Conservation (phyloP, 2,113 vertebrate species). For the Jaculus jaculus region DNA sequence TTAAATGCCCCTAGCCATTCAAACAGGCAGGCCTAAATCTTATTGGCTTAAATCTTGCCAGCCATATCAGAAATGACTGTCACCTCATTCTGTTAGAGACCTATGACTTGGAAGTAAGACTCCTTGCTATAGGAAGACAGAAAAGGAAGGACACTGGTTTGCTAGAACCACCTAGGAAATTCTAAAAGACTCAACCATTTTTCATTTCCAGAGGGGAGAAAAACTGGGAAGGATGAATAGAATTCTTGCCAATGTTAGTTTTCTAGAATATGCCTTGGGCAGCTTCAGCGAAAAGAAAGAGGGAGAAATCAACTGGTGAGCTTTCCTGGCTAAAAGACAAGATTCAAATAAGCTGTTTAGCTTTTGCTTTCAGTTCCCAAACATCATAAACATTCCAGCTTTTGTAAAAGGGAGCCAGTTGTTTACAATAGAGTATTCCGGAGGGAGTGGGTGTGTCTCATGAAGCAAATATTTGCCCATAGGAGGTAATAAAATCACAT, state of each 20-base stretch:
- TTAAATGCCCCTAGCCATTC: neutral
- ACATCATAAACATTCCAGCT: constrained; percentile 75
- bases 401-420: constrained; percentile 69
- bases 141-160: neutral
- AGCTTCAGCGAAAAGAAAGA: constrained; percentile 22
- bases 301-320: constrained; percentile 34
- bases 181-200: constrained; percentile 5
- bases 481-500: constrained; percentile 76
- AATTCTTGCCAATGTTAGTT: constrained; percentile 61
- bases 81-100: neutral
- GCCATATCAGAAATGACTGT: neutral
- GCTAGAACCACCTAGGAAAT: neutral
- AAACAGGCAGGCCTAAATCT: neutral
- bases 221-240: constrained; percentile 31
- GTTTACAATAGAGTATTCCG: constrained; percentile 74
- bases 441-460: constrained; percentile 66
- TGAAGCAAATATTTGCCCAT: constrained; percentile 75
- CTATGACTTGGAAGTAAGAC: neutral
- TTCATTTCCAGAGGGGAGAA: constrained; percentile 20
- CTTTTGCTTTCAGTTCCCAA: constrained; percentile 76
- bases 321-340: constrained; percentile 66
- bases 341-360: constrained; percentile 72
- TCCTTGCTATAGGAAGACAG: neutral
- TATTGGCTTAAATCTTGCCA: neutral
- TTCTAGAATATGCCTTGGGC: constrained; percentile 69